Evolutionary conservation across 2,888 invertebrate species (phyloP), one percentile per base, ranked within the genome.

Genomic region (Onthophagus sagittarius): DNA sequence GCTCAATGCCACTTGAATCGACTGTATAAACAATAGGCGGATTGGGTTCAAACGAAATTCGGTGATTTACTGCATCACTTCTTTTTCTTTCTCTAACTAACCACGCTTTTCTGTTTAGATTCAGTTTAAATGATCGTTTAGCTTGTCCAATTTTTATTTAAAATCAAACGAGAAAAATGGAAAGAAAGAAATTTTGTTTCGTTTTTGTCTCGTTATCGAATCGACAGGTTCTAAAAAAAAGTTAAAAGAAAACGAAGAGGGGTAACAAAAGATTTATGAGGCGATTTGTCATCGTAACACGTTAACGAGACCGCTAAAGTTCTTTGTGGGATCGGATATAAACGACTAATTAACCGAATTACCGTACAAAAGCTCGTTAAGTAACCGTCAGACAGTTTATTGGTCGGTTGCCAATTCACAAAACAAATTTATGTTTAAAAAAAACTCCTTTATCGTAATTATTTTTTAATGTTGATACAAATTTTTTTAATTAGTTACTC

Each of bases 401-500:
- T 53, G 39, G 39, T 11, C 2, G 39, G 9, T 7, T 53, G 39
- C 39, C 39, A 53, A 53, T 11, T 53, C 6, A 1, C 39, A 11
- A 7, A 53, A 11, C 39, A 23, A 23, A 23, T 23, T 23, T 23
- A 23, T 3, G 3, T 23, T 1, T 23, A 2, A 23, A 23, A 23
- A 23, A 23, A 23, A 23, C 3, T 23, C 23, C 23, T 23, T 23
- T 23, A 23, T 23, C 23, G 33, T 33, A 33, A 33, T 33, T 5
- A 5, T 5, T 5, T 33, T 33, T 33, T 5, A 33, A 5, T 33
- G 33, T 33, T 7, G 7, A 33, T 33, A 5, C 11, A 65, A 5
- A 14, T 15, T 69, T 75, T 79, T 75, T 75, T 23, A 82, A 82
- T 7, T 78, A 84, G 84, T 81, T 69, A 80, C 81, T 69, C 79